These are phyloP conservation scores for Campylorhamphus procurvoides DNA, from an alignment of 2,113 vertebrate genomes.

Conservation along the genomic window DNA sequence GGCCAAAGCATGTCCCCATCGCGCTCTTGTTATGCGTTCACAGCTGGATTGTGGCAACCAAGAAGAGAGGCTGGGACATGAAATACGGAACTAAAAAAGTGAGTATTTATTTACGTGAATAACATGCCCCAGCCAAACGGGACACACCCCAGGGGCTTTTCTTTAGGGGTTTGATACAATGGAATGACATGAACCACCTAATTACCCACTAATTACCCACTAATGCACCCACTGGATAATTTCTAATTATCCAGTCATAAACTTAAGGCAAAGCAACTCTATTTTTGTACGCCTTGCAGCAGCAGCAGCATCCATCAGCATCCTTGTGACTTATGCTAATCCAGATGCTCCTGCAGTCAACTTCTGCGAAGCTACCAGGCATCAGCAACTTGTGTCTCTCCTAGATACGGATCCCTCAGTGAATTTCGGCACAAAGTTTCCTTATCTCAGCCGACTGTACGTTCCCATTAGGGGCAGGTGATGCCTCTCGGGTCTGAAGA, in stretches of 20 bases:
- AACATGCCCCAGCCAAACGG: background rate
- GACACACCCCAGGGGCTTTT: background rate
- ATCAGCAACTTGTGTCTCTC: background rate
- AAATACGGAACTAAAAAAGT: background rate
- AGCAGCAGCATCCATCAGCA: background rate
- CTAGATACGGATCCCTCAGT: background rate
- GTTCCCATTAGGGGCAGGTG: background rate
- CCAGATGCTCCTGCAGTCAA: background rate
- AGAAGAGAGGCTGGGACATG: background rate
- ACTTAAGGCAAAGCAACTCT: background rate
- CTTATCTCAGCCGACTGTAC: rapidly evolving
- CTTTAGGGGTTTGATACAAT: background rate
- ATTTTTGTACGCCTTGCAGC: background rate
- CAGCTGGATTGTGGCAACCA: background rate
- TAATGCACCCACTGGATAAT: background rate
- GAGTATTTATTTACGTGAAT: background rate
- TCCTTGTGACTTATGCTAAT: background rate
- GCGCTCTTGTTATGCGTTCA: rapidly evolving
- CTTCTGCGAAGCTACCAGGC: background rate
- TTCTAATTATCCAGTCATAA: background rate
- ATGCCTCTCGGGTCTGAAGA: background rate
- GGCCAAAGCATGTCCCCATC: background rate
- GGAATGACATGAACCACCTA: background rate
- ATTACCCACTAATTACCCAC: background rate
- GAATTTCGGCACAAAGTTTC: background rate